phyloP scores from a whole-genome alignment of 2,113 vertebrate genomes.

The Hippocampus barbouri region DNA sequence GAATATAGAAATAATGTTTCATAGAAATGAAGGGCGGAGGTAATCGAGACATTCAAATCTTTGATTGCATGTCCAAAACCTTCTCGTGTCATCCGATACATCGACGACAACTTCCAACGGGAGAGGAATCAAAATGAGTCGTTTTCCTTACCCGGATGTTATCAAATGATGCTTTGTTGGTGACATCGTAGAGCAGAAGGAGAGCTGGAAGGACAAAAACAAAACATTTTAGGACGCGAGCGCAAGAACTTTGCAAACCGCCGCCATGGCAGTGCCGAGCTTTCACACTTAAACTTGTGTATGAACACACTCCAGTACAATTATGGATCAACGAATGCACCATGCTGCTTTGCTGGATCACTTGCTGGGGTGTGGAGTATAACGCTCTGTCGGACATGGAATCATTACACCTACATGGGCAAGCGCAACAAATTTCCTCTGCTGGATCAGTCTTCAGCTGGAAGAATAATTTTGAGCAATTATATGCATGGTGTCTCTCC shows the following conservation, averaged over 20 bases:
- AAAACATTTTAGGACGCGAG: not conserved
- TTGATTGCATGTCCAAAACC: not conserved
- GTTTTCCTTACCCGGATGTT: constrained; percentile 81
- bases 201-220: constrained; percentile 73
- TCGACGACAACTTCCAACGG: not conserved
- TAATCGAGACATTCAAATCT: not conserved
- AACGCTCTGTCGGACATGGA: constrained; percentile 19
- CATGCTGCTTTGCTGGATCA: no score
- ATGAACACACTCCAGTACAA: not conserved
- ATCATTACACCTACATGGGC: constrained; percentile 31
- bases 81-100: not conserved
- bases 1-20: not conserved
- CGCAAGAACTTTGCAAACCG: not conserved
- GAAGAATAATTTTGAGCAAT: constrained; percentile 27
- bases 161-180: constrained; percentile 87
- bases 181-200: constrained; percentile 87
- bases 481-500: constrained; percentile 14
- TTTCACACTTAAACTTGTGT: constrained; percentile 6
- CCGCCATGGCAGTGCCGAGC: constrained; percentile 14
- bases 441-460: constrained; percentile 21
- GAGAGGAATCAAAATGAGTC: not conserved
- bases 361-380: constrained; percentile 4
- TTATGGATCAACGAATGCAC: no score
- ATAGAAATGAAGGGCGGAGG: not conserved
- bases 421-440: constrained; percentile 35